Conservation (phyloP, 1,140 invertebrate genomes). For the Pteromalus puparum region DNA sequence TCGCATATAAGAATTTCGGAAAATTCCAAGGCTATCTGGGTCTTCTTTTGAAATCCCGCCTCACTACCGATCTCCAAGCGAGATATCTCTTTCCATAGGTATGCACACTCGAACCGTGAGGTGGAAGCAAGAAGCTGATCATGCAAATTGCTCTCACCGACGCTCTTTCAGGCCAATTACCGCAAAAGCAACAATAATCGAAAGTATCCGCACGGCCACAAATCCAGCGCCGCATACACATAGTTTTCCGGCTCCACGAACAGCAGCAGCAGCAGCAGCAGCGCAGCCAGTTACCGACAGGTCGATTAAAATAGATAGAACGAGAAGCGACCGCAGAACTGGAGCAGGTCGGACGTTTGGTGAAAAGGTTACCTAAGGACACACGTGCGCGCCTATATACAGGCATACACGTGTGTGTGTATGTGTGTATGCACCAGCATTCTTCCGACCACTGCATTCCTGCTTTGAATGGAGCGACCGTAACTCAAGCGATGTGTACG, state of each 20-base stretch:
- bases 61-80: too few relatives aligned
- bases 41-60: too few relatives aligned
- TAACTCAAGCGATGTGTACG: slow-evolving; percentile 21
- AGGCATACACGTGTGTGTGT: neutral
- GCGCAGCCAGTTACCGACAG: slow-evolving; percentile 24
- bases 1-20: too few relatives aligned
- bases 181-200: too few relatives aligned
- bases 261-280: too few relatives aligned
- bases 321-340: slow-evolving; percentile 10
- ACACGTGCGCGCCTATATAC: neutral
- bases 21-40: too few relatives aligned
- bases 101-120: too few relatives aligned
- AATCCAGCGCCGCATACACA: neutral
- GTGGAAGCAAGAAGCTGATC: too few relatives aligned
- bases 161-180: too few relatives aligned
- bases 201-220: too few relatives aligned
- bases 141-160: too few relatives aligned
- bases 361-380: slow-evolving; percentile 50
- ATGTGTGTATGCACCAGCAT: neutral
- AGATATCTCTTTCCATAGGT: too few relatives aligned
- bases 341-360: slow-evolving; percentile 39
- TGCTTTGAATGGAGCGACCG: slow-evolving; percentile 38
- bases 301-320: slow-evolving; percentile 48
- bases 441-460: slow-evolving; percentile 28
- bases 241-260: neutral